phyloP scores from a whole-genome alignment of 37 sponge, comb jelly and placozoan species.

The Cladorhizidae sp. region DNA sequence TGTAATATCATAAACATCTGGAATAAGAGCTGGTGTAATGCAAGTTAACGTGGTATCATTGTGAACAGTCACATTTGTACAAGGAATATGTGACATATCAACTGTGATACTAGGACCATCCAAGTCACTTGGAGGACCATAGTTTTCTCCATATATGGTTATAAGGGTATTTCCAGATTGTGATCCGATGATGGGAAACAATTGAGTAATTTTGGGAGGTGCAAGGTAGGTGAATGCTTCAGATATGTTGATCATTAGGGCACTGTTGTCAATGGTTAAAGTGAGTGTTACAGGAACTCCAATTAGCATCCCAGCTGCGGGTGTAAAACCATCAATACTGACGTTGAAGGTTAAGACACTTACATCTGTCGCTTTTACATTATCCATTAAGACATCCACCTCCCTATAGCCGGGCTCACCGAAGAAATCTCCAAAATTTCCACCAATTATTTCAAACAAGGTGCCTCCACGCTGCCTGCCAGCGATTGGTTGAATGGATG shows the following conservation, averaged over 20 bases:
- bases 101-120: slow-evolving; percentile 79
- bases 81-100: slow-evolving; percentile 51
- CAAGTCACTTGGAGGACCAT: slow-evolving; percentile 82
- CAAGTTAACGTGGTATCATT: slow-evolving; percentile 69
- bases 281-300: slow-evolving; percentile 60
- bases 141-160: slow-evolving; percentile 76
- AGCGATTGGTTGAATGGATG: slow-evolving; percentile 73
- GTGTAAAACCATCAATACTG: slow-evolving; percentile 52
- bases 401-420: slow-evolving; percentile 56
- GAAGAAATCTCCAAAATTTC: slow-evolving; percentile 71
- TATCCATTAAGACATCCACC: slow-evolving; percentile 72
- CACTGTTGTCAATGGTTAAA: slow-evolving; percentile 79
- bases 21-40: slow-evolving; percentile 49
- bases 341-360: slow-evolving; percentile 58
- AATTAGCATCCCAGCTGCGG: slow-evolving; percentile 21
- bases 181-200: slow-evolving; percentile 76
- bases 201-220: slow-evolving; percentile 62
- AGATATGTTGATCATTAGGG: slow-evolving; percentile 66
- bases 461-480: slow-evolving; percentile 84
- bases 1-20: slow-evolving; percentile 48
- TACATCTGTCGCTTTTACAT: slow-evolving; percentile 33
- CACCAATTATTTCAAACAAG: slow-evolving; percentile 61
- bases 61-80: slow-evolving; percentile 70
- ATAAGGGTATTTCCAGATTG: slow-evolving; percentile 69
- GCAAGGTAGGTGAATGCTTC: slow-evolving; percentile 81